phyloP scores from a whole-genome alignment of 2,888 invertebrate species.

The Andrena dorsata region DNA sequence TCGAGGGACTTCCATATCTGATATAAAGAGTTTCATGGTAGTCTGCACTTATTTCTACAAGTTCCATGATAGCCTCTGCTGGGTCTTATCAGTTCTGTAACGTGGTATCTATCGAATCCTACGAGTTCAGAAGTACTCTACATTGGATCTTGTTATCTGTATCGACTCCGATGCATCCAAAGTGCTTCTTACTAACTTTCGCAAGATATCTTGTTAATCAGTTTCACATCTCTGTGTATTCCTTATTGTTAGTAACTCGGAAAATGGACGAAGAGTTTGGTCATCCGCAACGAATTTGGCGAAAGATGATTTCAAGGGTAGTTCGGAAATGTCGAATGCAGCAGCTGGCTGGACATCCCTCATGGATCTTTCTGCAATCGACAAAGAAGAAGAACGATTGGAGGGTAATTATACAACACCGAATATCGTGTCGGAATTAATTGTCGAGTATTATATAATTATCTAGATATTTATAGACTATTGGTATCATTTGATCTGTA shows the following conservation, averaged over 20 bases:
- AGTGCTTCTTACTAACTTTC: too few species aligned
- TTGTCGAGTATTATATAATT: neutral
- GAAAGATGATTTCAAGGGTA: constrained; percentile 76
- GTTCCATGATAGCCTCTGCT: too few species aligned
- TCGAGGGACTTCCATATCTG: too few species aligned
- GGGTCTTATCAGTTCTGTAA: too few species aligned
- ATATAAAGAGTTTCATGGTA: too few species aligned
- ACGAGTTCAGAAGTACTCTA: too few species aligned
- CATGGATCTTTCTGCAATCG: constrained; percentile 89
- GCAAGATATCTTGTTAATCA: too few species aligned
- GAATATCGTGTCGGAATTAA: neutral
- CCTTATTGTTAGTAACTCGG: constrained; percentile 53
- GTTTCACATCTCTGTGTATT: neutral
- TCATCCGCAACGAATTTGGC: constrained; percentile 91
- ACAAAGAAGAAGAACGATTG: constrained; percentile 60
- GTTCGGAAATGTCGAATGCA: constrained; percentile 53
- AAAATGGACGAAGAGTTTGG: constrained; percentile 88
- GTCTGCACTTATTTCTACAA: too few species aligned
- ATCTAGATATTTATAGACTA: neutral
- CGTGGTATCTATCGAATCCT: too few species aligned
- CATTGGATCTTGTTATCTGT: too few species aligned
- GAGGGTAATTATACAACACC: constrained; percentile 44
- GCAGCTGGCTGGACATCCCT: constrained; percentile 90
- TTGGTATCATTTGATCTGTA: neutral
- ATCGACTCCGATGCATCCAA: too few species aligned